A percentile compares a stretch with the other conserved stretches of the same genome.
Conservation (phyloP, 2,888 invertebrate genomes). For the Gandaritis pyraliata region DNA sequence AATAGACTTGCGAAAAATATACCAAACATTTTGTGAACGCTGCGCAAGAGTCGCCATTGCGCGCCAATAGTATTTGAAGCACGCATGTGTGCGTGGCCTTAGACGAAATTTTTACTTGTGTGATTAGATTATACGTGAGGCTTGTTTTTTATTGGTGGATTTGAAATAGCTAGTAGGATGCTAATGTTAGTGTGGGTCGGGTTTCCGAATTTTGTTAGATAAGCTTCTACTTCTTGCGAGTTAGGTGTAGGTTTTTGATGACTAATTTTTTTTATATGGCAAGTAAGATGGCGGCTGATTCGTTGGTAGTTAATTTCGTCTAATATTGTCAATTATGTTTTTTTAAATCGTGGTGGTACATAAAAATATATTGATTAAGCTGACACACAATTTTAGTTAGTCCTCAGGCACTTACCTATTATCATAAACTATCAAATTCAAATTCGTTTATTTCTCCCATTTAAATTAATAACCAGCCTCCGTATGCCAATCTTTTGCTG, state of each 20-base stretch:
- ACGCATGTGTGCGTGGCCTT: conserved; percentile 55
- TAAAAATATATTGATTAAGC: too few relatives aligned
- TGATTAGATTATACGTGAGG: conserved; percentile 40
- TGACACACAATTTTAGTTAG: too few relatives aligned
- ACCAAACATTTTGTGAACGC: conserved; percentile 62
- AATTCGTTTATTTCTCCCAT: too few relatives aligned
- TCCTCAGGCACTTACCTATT: too few relatives aligned
- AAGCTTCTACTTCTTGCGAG: not conserved
- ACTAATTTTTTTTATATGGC: not conserved
- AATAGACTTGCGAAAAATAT: conserved; percentile 80
- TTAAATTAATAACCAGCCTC: too few relatives aligned
- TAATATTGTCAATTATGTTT: too few relatives aligned
- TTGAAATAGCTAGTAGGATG: too few relatives aligned
- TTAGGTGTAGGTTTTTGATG: not conserved
- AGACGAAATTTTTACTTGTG: conserved; percentile 48
- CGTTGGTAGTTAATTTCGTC: too few relatives aligned
- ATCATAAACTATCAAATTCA: too few relatives aligned
- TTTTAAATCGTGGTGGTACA: too few relatives aligned
- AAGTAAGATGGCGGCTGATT: not conserved
- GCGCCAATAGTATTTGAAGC: conserved; percentile 57
- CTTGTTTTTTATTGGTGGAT: conserved; percentile 37
- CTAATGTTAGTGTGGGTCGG: conserved; percentile 19
- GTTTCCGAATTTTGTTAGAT: conserved; percentile 18
- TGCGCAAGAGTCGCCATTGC: conserved; percentile 41
- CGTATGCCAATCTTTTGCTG: too few relatives aligned